Conservation (phyloP, 2,113 vertebrate species). For the Bostrychus sinensis region DNA sequence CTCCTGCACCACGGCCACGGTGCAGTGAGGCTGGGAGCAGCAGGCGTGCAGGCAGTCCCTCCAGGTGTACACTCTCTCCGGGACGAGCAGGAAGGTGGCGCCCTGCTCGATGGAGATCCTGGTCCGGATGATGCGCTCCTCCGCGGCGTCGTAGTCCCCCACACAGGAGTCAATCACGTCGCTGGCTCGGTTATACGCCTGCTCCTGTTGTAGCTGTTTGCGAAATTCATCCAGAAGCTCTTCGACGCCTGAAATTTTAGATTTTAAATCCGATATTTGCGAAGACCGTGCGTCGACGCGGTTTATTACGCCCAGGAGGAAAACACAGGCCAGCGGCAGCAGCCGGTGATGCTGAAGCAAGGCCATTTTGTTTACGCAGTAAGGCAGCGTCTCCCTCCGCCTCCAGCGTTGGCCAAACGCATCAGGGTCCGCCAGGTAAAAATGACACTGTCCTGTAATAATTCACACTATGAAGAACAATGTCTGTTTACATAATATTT, state of each 20-base stretch:
- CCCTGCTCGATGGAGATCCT: slow-evolving; percentile 90
- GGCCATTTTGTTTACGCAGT: slow-evolving; percentile 64
- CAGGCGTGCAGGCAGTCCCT: slow-evolving; percentile 88
- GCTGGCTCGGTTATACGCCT: slow-evolving; percentile 50
- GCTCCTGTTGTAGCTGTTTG: slow-evolving; percentile 86
- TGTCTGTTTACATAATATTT: fast-evolving
- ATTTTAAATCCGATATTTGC: slow-evolving; percentile 76
- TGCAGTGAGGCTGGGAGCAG: slow-evolving; percentile 88
- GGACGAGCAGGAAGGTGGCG: slow-evolving; percentile 87
- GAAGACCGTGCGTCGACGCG: slow-evolving; percentile 46
- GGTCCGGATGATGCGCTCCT: slow-evolving; percentile 90
- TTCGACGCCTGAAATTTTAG: slow-evolving; percentile 86
- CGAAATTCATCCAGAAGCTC: slow-evolving; percentile 89
- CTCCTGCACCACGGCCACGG: slow-evolving; percentile 87
- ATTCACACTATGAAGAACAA: neutral
- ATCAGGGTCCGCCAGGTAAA: slow-evolving; percentile 1
- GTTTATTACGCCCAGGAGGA: slow-evolving; percentile 15
- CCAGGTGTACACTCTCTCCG: slow-evolving; percentile 81
- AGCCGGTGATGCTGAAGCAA: slow-evolving; percentile 56
- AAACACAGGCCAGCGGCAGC: slow-evolving; percentile 20
- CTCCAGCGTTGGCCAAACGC: slow-evolving; percentile 27
- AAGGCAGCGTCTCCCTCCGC: slow-evolving; percentile 31
- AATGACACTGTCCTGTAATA: neutral
- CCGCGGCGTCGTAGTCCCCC: slow-evolving; percentile 64
- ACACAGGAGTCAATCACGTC: slow-evolving; percentile 68